phyloP scores from a whole-genome alignment of 2,797 vertebrate genomes.

The Sebastes matsubarae region DNA sequence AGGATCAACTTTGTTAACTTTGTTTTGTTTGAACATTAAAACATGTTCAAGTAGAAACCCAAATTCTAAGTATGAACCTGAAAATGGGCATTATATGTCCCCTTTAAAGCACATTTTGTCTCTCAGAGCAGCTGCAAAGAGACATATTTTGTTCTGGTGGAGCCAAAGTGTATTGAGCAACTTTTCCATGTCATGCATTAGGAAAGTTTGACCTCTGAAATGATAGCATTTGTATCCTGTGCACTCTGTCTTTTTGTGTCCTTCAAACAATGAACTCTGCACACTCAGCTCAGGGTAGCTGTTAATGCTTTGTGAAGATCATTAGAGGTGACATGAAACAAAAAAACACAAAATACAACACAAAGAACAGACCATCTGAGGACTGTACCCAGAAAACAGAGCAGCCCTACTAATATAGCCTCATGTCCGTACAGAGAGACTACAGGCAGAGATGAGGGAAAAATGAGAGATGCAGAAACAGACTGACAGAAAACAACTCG shows the following conservation, averaged over 20 bases:
- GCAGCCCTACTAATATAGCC: slow-evolving; percentile 2
- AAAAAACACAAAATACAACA: slow-evolving; percentile 18
- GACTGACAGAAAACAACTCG: slow-evolving; percentile 20
- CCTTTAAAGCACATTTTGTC: no score
- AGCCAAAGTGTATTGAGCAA: neutral
- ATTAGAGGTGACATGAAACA: slow-evolving; percentile 17
- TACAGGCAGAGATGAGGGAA: slow-evolving; percentile 2
- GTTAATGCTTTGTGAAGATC: slow-evolving; percentile 16
- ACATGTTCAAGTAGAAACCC: no score
- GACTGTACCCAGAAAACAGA: neutral
- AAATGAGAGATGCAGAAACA: slow-evolving; percentile 1
- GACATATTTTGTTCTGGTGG: no score
- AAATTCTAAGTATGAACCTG: no score
- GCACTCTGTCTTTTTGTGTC: neutral
- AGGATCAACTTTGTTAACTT: neutral
- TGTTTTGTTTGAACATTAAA: no score
- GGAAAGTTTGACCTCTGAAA: neutral
- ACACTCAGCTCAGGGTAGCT: neutral
- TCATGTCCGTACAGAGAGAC: neutral
- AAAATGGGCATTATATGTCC: no score
- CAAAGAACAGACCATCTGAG: slow-evolving; percentile 19
- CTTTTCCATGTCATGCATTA: neutral
- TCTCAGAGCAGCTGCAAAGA: no score
- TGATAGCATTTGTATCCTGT: neutral
- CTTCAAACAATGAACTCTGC: neutral